Percentiles rank a stretch among this genome's conserved stretches.
These are phyloP conservation scores for Notodonta dromedarius DNA, from an alignment of 2,888 invertebrate genomes.

Conservation along the genomic window DNA sequence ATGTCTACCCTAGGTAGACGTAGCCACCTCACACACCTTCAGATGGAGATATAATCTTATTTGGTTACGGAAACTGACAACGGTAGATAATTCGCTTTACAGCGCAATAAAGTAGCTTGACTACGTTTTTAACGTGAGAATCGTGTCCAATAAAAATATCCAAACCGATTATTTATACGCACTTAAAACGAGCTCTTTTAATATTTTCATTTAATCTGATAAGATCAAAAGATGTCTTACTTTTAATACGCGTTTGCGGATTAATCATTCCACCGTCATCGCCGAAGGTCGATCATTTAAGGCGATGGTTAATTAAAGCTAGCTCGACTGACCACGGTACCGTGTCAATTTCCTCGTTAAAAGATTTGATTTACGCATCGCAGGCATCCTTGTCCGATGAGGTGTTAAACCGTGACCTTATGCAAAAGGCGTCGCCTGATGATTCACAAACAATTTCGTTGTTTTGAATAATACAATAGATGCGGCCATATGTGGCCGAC, in stretches of 20 bases:
- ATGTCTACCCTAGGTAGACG: conserved; percentile 17
- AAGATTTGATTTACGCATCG: conserved; percentile 69
- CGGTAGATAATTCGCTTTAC: background rate
- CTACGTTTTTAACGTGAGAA: background rate
- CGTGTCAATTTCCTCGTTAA: conserved; percentile 60
- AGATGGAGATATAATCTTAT: conserved; percentile 25
- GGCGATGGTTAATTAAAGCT: conserved; percentile 69
- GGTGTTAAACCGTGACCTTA: conserved; percentile 68
- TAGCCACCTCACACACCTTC: conserved; percentile 15
- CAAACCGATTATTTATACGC: background rate
- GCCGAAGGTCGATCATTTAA: conserved; percentile 62
- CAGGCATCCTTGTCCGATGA: conserved; percentile 57
- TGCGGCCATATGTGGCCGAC: conserved; percentile 52
- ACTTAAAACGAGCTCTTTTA: conserved; percentile 6
- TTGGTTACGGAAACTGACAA: conserved; percentile 16
- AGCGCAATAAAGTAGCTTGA: background rate
- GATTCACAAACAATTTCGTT: conserved; percentile 64
- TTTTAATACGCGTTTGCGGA: conserved; percentile 53
- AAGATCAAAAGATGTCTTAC: conserved; percentile 28
- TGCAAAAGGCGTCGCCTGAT: conserved; percentile 61
- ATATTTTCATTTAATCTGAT: conserved; percentile 21
- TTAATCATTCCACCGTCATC: conserved; percentile 60
- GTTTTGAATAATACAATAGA: conserved; percentile 56
- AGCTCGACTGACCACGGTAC: conserved; percentile 48
- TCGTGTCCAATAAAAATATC: conserved; percentile 2